Evolutionary conservation across 2,888 invertebrate genomes (phyloP).

Genomic region (Heliconius ismenius): DNA sequence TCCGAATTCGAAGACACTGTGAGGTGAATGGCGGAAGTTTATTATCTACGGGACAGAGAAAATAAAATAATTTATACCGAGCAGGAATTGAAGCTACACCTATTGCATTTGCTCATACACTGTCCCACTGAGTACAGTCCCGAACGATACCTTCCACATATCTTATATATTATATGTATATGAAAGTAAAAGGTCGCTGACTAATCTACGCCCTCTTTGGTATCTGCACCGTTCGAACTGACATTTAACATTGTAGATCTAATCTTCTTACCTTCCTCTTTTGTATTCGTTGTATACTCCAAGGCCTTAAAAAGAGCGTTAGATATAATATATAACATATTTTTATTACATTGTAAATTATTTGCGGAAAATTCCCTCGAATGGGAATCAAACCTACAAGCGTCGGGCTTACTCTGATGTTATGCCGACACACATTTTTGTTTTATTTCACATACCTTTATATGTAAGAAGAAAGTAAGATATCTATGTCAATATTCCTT

Average conservation of each 20-base stretch:
- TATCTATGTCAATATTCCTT: background rate
- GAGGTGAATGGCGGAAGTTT: too few relatives aligned
- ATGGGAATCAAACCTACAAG: background rate
- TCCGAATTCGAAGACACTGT: too few relatives aligned
- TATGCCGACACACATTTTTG: background rate
- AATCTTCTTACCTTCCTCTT: background rate
- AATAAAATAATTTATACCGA: background rate
- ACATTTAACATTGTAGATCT: background rate
- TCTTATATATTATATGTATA: background rate
- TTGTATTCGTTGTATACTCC: background rate
- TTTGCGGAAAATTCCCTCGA: background rate
- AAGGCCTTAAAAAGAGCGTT: too few relatives aligned
- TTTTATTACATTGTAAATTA: too few relatives aligned
- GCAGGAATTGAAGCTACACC: too few relatives aligned
- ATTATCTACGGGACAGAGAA: background rate
- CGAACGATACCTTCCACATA: background rate
- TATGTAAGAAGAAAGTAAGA: too few relatives aligned
- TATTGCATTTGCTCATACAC: background rate
- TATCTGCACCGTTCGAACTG: background rate
- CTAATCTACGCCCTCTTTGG: background rate
- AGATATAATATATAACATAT: too few relatives aligned
- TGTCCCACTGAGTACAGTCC: background rate
- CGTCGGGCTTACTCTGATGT: background rate
- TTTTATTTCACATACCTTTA: background rate
- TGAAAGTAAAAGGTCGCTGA: conserved; percentile 4